These are phyloP conservation scores for Panopea generosa DNA, from an alignment of 2,888 invertebrate species.

Conservation along the genomic window DNA sequence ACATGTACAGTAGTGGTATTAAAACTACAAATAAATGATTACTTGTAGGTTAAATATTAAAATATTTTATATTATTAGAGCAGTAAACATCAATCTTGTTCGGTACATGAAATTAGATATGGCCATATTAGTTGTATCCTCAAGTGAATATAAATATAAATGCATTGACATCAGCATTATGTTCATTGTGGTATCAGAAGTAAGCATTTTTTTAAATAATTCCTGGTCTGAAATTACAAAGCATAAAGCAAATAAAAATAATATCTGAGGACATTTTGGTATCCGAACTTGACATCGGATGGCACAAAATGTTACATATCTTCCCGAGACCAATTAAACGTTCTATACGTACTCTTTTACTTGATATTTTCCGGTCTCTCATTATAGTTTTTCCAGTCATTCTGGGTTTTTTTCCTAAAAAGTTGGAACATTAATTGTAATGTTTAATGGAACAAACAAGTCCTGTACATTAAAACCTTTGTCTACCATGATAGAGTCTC, in stretches of 20 bases:
- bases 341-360: slow-evolving; percentile 58
- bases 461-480: too few relatives aligned
- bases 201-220: slow-evolving; percentile 49
- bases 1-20: too few relatives aligned
- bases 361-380: slow-evolving; percentile 58
- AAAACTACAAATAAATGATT: too few relatives aligned
- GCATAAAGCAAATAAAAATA: slow-evolving; percentile 50
- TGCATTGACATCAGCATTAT: too few relatives aligned
- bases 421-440: slow-evolving; percentile 59
- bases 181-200: neutral
- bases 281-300: slow-evolving; percentile 40
- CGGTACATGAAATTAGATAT: too few relatives aligned
- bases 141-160: too few relatives aligned
- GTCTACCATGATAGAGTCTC: slow-evolving; percentile 58
- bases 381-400: slow-evolving; percentile 44
- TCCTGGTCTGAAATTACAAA: slow-evolving; percentile 54
- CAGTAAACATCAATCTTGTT: too few relatives aligned
- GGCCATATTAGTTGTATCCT: too few relatives aligned
- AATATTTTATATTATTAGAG: too few relatives aligned
- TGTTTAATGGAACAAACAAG: slow-evolving; percentile 46
- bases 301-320: slow-evolving; percentile 47
- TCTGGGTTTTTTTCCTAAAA: slow-evolving; percentile 58
- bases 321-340: slow-evolving; percentile 57
- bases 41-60: too few relatives aligned
- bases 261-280: slow-evolving; percentile 53